phyloP scores from a whole-genome alignment of 2,888 invertebrate genomes.

The Podabrus alpinus region DNA sequence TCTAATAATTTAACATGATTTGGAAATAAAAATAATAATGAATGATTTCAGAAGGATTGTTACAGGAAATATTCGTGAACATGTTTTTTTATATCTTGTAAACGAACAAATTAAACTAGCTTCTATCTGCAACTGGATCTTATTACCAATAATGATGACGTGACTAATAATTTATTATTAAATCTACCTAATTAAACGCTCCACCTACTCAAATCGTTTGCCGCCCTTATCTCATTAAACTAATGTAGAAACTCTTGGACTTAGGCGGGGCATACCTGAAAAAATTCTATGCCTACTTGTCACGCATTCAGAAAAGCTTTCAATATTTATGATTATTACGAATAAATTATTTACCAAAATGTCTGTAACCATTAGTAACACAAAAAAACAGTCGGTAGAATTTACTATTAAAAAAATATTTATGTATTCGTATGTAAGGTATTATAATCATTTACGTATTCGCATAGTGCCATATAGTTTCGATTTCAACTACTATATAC shows the following conservation, averaged over 20 bases:
- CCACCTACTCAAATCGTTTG: constrained; percentile 47
- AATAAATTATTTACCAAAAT: not conserved
- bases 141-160: constrained; percentile 35
- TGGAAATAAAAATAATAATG: too few relatives aligned
- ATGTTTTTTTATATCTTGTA: not conserved
- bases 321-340: not conserved
- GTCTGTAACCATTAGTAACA: not conserved
- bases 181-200: constrained; percentile 52
- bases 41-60: not conserved
- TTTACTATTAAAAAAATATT: not conserved
- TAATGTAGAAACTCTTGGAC: constrained; percentile 48
- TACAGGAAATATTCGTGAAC: not conserved
- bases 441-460: not conserved
- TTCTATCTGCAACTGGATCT: constrained; percentile 9
- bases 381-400: not conserved
- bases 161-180: constrained; percentile 41
- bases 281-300: constrained; percentile 47
- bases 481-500: not conserved
- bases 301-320: constrained; percentile 39
- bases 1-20: too few relatives aligned
- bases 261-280: constrained; percentile 46
- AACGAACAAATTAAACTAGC: constrained; percentile 29
- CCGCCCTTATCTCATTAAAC: constrained; percentile 51
- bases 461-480: not conserved
- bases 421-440: not conserved